These are phyloP conservation scores for Cryptocheilus praepositus DNA, from an alignment of 2,888 invertebrate species.

Conservation along the genomic window DNA sequence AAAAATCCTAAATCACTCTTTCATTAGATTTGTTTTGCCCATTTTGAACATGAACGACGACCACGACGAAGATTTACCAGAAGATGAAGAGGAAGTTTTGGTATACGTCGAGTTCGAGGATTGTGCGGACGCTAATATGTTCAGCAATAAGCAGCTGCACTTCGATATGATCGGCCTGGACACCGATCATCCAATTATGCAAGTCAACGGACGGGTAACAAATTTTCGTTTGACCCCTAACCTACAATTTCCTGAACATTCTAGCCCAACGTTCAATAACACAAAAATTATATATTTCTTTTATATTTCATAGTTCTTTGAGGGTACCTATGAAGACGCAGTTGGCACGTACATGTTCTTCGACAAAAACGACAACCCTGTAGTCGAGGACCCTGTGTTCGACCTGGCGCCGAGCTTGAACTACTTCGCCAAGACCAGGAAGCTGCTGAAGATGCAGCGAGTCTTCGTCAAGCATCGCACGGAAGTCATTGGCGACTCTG, in stretches of 20 bases:
- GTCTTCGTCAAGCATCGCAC: slow-evolving; percentile 78
- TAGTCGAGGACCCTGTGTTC: slow-evolving; percentile 68
- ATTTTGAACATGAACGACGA: too few species aligned
- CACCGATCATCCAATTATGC: slow-evolving; percentile 80
- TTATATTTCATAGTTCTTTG: slow-evolving; percentile 66
- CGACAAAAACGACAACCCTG: slow-evolving; percentile 78
- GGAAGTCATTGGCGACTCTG: slow-evolving; percentile 68
- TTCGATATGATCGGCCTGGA: slow-evolving; percentile 80
- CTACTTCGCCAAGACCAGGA: slow-evolving; percentile 81
- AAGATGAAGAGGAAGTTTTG: slow-evolving; percentile 79
- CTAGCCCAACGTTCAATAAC: too few species aligned
- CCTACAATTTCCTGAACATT: too few species aligned
- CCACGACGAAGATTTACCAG: slow-evolving; percentile 64
- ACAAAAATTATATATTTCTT: too few species aligned
- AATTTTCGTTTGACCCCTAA: neutral
- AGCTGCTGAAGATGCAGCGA: slow-evolving; percentile 81
- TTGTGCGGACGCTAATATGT: slow-evolving; percentile 73
- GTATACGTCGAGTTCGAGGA: slow-evolving; percentile 80
- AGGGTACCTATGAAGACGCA: slow-evolving; percentile 82
- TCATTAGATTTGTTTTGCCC: too few species aligned
- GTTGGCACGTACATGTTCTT: slow-evolving; percentile 86
- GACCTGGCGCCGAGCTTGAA: slow-evolving; percentile 79
- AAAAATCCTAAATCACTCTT: too few species aligned
- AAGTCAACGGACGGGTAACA: slow-evolving; percentile 81
- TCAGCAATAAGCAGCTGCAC: slow-evolving; percentile 77